Base-by-base conservation (phyloP, 2,888 invertebrate species). In the Cheilosia scutellata region DNA sequence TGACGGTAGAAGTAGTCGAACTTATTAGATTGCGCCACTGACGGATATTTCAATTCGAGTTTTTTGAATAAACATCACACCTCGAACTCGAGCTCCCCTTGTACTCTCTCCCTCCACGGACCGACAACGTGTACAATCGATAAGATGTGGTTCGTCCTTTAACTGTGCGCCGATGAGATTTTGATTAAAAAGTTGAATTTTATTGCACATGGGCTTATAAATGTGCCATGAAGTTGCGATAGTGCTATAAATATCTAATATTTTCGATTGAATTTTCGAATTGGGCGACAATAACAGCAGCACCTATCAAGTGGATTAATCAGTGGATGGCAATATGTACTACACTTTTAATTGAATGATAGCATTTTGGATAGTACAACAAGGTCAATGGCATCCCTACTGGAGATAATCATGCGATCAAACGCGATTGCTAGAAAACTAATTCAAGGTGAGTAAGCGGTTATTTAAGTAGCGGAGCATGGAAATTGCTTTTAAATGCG, bases 341-440 rank as follows among this genome's bases (percentile, higher is more conserved):
- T 33, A 37, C 37, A 40, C 58, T 60, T 63, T 53, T 86, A 80
- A 71, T 76, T 60, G 37, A 31, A 33, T 55, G 20, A 31, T 5
- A 20, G 55, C 51, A 4, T 37, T 11, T 37, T 11, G 42, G 51
- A 79, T 63, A 80, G 37, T 70, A 68, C 44, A 74, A 80, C 63
- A 53, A 82, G 87, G 88, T 82, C 88, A 88, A 92, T 92, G 92
- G 90, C 90, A 89, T 89, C 91, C 82, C 71, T 91, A 25, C 87
- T 91, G 80, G 90, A 91, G 77, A 88, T 90, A 89, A 92, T 91
- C 89, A 92, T 92, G 92, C 92, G 92, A 90, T 92, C 91, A 86
- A 92, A 92, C 89, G 90, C 91, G 90, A 89, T 91, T 89, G 92
- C 92, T n/a, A 90, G 92, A 88, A 92, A 90, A 88, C 88, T 92